Base-by-base conservation (phyloP, 2,797 vertebrate species). In the Tolypeutes matacus region DNA sequence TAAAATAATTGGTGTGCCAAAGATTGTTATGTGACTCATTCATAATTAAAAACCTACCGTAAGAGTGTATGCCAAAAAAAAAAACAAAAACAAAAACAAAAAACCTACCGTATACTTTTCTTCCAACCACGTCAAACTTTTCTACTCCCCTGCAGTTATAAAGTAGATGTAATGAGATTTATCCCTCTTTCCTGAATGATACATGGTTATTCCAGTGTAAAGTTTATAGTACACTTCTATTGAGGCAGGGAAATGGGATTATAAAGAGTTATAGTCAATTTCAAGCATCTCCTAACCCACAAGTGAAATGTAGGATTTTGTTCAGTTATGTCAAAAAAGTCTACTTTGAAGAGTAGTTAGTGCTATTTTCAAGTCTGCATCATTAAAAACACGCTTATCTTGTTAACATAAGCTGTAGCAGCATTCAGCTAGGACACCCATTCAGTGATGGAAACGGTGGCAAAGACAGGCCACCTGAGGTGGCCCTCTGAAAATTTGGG, bases 301-400 rank as follows among this genome's bases (percentile, higher is more conserved):
- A 89, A 84, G 20, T 77, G 3, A 78, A 86, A 92, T 78, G 20
- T 31, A 91, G 75, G 42, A 25, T 53, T 72, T 78, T 42, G 2
- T 88, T 96, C 83, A n/a, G 75, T 89, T 95, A 95, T 80, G 51
- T 27, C 25, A 60, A 31, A 25, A 96, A 97, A 91, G 42, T 73
- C 64, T 86, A 8, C 23, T 88, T 89, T 91, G 29, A 87, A 93
- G n/a, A 96, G 89, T 17, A 67, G 14, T n/a, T 93, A 67, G 25
- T 67, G 39, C 29, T 85, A 76, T 89, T 93, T 85, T 92, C n/a
- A 93, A 4, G 6, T 60, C 51, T 86, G 9, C 70, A 7, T 86
- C 70, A 76, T 87, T 85, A 60, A n/a, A 91, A 67, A 17, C 2
- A 39, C 72, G 15, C 18, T 36, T 85, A 34, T 90, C 70, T 11